phyloP scores from a whole-genome alignment of 1,140 invertebrate genomes.

The Zaprionus tsacasi region DNA sequence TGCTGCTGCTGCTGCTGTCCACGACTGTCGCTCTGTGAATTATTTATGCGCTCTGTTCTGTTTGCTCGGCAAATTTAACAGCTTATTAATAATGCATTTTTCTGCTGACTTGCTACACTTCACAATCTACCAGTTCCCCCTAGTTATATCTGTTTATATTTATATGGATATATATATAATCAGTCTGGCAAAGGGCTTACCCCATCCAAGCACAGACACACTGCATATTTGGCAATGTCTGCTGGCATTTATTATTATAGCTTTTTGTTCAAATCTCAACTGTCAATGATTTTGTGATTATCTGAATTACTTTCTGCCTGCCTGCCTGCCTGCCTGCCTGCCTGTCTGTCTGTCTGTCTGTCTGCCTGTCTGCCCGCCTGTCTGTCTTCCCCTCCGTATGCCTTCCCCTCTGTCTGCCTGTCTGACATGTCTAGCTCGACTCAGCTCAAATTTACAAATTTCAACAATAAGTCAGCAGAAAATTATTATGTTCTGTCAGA shows the following conservation, averaged over 20 bases:
- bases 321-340: constrained; percentile 13
- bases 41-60: constrained; percentile 74
- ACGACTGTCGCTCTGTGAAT: constrained; percentile 45
- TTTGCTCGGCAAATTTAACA: constrained; percentile 82
- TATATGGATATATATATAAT: neutral
- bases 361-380: neutral
- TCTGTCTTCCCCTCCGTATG: constrained; percentile 22
- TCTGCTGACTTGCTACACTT: constrained; percentile 65
- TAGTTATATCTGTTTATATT: neutral
- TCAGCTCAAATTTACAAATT: constrained; percentile 78
- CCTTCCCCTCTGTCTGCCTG: constrained; percentile 32
- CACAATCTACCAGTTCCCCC: constrained; percentile 35
- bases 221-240: constrained; percentile 53
- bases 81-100: constrained; percentile 82
- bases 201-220: neutral
- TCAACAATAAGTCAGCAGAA: constrained; percentile 80
- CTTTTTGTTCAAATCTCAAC: constrained; percentile 48
- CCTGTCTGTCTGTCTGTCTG: constrained; percentile 14
- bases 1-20: constrained; percentile 8
- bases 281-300: constrained; percentile 64
- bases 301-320: constrained; percentile 45
- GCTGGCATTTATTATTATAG: constrained; percentile 47
- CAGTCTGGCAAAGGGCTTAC: constrained; percentile 20
- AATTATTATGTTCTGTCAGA: constrained; percentile 67
- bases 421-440: constrained; percentile 62